A percentile compares a stretch with the other conserved stretches of the same genome.
phyloP scores from a whole-genome alignment of 2,888 invertebrate genomes.

The Clusia tigrina region DNA sequence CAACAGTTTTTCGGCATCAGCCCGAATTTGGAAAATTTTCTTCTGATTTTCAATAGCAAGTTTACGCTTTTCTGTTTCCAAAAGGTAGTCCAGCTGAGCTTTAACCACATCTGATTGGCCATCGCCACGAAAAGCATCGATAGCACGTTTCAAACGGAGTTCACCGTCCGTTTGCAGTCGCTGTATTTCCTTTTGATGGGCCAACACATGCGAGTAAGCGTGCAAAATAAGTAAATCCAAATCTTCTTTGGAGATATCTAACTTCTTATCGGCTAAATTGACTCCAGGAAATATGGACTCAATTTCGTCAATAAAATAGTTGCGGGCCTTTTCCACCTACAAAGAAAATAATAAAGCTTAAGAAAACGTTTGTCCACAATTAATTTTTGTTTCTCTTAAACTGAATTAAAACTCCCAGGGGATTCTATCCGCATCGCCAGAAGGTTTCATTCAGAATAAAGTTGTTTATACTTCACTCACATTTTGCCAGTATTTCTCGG shows the following conservation, averaged over 20 bases:
- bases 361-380: no score
- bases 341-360: not conserved
- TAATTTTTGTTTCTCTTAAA: no score
- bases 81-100: conserved; percentile 72
- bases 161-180: conserved; percentile 74
- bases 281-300: conserved; percentile 77
- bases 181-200: conserved; percentile 79
- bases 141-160: conserved; percentile 70
- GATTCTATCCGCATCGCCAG: no score
- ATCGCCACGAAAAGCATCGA: conserved; percentile 70
- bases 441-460: no score
- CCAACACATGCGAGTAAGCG: conserved; percentile 78
- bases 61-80: conserved; percentile 74
- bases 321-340: conserved; percentile 67
- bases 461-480: conserved; percentile 66
- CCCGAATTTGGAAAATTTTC: conserved; percentile 71
- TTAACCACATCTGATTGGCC: conserved; percentile 67
- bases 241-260: conserved; percentile 70
- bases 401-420: no score
- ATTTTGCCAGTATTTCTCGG: conserved; percentile 84
- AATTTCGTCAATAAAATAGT: conserved; percentile 72
- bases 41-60: conserved; percentile 76
- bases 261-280: conserved; percentile 72
- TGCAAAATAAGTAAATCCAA: conserved; percentile 82
- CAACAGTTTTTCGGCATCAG: conserved; percentile 76